Evolutionary conservation across 2,113 vertebrate genomes (phyloP), one percentile per base, ranked within the genome.

Genomic region (Erinaceus europaeus): DNA sequence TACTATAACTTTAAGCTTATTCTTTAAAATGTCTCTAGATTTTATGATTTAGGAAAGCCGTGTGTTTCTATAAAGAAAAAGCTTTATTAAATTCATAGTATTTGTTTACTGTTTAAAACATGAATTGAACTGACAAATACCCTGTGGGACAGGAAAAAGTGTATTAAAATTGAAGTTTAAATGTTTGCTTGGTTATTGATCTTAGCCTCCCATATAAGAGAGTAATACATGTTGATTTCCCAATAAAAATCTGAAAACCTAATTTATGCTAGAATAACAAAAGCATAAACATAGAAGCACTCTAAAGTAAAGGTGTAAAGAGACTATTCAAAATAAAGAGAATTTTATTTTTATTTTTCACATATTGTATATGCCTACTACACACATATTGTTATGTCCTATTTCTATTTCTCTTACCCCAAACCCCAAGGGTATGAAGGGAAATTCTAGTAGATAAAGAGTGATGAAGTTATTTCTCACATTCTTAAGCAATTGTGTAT

Each of bases 291-390:
- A 61, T 46, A 73, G 57, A 83, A 36, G 11, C 21, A 68, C 0
- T 46, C 18, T 4, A 57, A 79, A 48, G 0, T 52, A 53, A 72
- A 76, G 42, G 5, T 74, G 15, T 67, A 46, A n/a, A 10, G 62
- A 62, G 1, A 34, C 77, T 80, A 83, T 46, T 67, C 20, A 78
- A 84, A 91, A 75, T 67, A 71, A 83, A 79, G 48, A 62, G 9
- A 6, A 62, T 57, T 72, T 68, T 85, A 48, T 20, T 48, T 65
- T 38, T 68, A 46, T 75, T 52, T 86, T 78, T 27, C 4, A 44
- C 2, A 14, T 40, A 38, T 34, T n/a, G n/a, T n/a, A n/a, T n/a
- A n/a, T n/a, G n/a, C n/a, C n/a, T n/a, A n/a, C n/a, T n/a, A n/a
- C n/a, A n/a, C n/a, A 2, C 46, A 11, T 81, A 53, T 69, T 20